A percentile compares a stretch with the other conserved stretches of the same genome.
These are phyloP conservation scores for Simalia tracyae DNA, from an alignment of 2,797 vertebrate genomes.

Conservation along the genomic window DNA sequence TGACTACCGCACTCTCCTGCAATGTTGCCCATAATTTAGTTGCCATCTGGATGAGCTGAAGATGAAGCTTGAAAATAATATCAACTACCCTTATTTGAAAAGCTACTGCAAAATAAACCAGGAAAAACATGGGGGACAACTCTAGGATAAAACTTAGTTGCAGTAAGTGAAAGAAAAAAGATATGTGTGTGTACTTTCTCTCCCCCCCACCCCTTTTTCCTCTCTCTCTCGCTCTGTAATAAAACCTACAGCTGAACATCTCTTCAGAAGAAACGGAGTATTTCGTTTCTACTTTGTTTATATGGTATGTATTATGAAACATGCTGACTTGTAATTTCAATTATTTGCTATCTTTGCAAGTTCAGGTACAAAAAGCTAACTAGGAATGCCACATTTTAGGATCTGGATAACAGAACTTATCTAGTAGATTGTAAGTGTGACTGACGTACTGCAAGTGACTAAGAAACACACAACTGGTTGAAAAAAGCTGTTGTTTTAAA, in stretches of 20 bases:
- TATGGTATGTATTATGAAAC: conserved; percentile 26
- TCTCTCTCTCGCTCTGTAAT: not conserved
- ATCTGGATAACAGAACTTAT: not conserved
- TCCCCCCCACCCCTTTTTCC: not conserved
- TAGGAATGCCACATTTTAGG: not conserved
- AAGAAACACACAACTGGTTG: not conserved
- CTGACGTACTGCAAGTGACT: not conserved
- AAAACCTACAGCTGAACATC: conserved; percentile 5
- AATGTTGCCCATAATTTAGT: conserved; percentile 44
- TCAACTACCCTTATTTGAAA: conserved; percentile 22
- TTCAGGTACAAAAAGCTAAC: not conserved
- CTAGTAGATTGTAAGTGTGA: not conserved
- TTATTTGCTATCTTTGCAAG: conserved; percentile 25
- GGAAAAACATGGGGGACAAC: not conserved
- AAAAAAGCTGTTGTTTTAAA: not conserved
- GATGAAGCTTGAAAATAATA: conserved; percentile 52
- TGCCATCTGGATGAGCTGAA: conserved; percentile 34
- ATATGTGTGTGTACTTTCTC: not conserved
- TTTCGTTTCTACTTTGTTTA: not conserved
- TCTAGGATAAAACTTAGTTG: not conserved
- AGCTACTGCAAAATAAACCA: conserved; percentile 40
- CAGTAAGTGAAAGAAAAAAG: not conserved
- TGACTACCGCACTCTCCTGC: conserved; percentile 32
- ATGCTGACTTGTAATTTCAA: conserved; percentile 16
- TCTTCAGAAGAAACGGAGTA: not conserved